These are phyloP conservation scores for Ophion slaviceki DNA, from an alignment of 2,888 invertebrate species.

Conservation along the genomic window DNA sequence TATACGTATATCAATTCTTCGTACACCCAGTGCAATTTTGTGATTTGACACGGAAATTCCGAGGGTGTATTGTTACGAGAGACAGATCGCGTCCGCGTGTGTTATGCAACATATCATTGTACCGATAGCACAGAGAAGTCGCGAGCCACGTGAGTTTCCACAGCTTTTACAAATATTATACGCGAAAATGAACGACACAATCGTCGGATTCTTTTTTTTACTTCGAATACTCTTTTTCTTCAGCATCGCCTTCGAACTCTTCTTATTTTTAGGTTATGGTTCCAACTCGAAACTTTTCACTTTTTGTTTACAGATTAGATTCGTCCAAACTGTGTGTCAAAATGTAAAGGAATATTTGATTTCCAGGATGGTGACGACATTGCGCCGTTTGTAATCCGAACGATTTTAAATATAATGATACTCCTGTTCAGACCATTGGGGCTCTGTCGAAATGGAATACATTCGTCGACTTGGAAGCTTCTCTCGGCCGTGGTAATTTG, in stretches of 20 bases:
- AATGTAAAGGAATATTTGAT: slow-evolving; percentile 22
- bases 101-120: slow-evolving; percentile 32
- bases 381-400: slow-evolving; percentile 53
- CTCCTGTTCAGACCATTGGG: slow-evolving; percentile 72
- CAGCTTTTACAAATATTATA: not conserved
- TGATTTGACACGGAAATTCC: not conserved
- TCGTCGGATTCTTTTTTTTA: not conserved
- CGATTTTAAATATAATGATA: slow-evolving; percentile 77
- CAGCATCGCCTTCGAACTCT: not conserved
- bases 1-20: not conserved
- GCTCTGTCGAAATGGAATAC: slow-evolving; percentile 74
- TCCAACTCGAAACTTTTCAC: not conserved
- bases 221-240: not conserved
- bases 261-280: slow-evolving; percentile 27
- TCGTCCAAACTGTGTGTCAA: not conserved
- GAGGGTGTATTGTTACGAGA: not conserved
- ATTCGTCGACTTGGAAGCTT: slow-evolving; percentile 72
- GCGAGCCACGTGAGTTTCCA: slow-evolving; percentile 38
- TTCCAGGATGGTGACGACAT: slow-evolving; percentile 69
- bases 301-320: not conserved
- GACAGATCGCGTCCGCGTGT: slow-evolving; percentile 3
- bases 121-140: slow-evolving; percentile 30
- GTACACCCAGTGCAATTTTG: not conserved
- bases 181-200: slow-evolving; percentile 11
- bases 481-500: slow-evolving; percentile 73